Evolutionary conservation across 2,797 vertebrate genomes (phyloP).

Genomic region (Brachymystax lenok): DNA sequence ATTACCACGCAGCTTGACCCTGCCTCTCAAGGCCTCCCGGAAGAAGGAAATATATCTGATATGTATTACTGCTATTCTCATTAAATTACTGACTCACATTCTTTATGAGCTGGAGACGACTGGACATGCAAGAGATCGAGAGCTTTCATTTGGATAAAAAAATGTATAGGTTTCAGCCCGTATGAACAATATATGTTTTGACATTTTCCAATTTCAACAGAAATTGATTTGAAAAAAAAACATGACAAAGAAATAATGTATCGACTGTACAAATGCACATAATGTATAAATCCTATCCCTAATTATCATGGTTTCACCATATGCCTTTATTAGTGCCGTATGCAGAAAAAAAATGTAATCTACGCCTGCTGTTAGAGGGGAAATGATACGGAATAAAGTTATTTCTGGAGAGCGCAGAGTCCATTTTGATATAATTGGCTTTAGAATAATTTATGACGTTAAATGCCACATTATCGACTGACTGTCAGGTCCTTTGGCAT

Average conservation of each 20-base stretch:
- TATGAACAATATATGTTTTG: no score
- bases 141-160: slow-evolving; percentile 67
- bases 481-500: slow-evolving; percentile 89
- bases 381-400: slow-evolving; percentile 88
- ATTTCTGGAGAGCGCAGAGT: slow-evolving; percentile 77
- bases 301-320: slow-evolving; percentile 74
- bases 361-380: slow-evolving; percentile 80
- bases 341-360: slow-evolving; percentile 69
- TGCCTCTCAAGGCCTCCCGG: slow-evolving; percentile 73
- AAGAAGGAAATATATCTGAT: slow-evolving; percentile 76
- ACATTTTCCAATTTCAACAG: no score
- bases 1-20: slow-evolving; percentile 87
- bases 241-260: no score
- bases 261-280: background rate
- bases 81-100: slow-evolving; percentile 80
- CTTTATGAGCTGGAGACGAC: slow-evolving; percentile 56
- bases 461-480: slow-evolving; percentile 99
- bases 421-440: slow-evolving; percentile 98
- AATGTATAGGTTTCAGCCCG: slow-evolving; percentile 42
- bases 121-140: slow-evolving; percentile 33
- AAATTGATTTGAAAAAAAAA: background rate
- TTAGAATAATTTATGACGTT: slow-evolving; percentile 99
- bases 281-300: background rate
- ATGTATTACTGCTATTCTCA: slow-evolving; percentile 81
- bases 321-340: slow-evolving; percentile 82